phyloP scores from a whole-genome alignment of 2,888 invertebrate genomes.

The Drosophila mettleri region DNA sequence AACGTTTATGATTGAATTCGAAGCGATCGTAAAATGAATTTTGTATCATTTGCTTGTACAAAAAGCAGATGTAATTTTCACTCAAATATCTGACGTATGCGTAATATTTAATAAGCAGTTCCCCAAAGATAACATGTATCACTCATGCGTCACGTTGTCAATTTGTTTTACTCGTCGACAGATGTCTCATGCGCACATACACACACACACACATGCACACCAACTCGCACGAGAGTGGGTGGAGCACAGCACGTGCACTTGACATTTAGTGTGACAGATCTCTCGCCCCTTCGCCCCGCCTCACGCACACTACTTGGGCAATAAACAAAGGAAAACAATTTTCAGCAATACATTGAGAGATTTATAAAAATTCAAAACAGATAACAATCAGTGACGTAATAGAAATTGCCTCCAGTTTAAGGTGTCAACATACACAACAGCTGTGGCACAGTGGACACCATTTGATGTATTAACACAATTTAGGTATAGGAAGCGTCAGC shows the following conservation, averaged over 20 bases:
- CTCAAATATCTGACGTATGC: conserved; percentile 64
- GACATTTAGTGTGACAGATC: conserved; percentile 74
- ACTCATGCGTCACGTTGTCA: conserved; percentile 73
- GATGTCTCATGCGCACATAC: conserved; percentile 16
- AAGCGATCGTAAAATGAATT: conserved; percentile 48
- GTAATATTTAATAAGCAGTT: conserved; percentile 74
- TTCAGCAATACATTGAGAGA: conserved; percentile 14
- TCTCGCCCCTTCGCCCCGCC: background rate
- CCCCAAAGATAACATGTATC: conserved; percentile 62
- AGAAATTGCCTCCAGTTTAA: conserved; percentile 23
- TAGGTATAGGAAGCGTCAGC: background rate
- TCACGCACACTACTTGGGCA: background rate
- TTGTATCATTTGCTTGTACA: conserved; percentile 53
- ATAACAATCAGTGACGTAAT: conserved; percentile 66
- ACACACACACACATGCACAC: conserved; percentile 1
- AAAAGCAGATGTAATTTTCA: conserved; percentile 41
- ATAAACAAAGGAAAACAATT: conserved; percentile 34
- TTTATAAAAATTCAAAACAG: conserved; percentile 71
- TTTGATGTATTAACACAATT: background rate
- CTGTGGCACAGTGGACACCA: conserved; percentile 26
- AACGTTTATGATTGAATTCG: conserved; percentile 11
- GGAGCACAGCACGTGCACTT: conserved; percentile 69
- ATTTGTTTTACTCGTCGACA: conserved; percentile 38
- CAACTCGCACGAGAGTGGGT: conserved; percentile 12
- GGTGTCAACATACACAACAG: conserved; percentile 16